phyloP scores from a whole-genome alignment of 2,113 vertebrate species.

The Nanorana parkeri region DNA sequence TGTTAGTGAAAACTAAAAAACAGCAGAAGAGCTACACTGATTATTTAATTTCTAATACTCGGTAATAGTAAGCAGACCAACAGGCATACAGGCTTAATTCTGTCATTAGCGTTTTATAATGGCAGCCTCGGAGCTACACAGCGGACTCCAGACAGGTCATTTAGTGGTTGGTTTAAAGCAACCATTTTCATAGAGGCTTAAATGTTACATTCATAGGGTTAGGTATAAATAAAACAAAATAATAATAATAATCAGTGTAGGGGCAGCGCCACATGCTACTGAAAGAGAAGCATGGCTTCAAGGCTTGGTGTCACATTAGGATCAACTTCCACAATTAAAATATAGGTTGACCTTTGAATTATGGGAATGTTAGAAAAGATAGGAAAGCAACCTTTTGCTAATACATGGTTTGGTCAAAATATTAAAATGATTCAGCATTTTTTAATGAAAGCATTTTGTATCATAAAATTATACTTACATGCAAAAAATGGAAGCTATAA shows the following conservation, averaged over 20 bases:
- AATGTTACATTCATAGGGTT: conserved; percentile 62
- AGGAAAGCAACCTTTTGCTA: too few species aligned
- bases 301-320: neutral
- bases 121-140: conserved; percentile 71
- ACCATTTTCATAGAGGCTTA: conserved; percentile 72
- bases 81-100: conserved; percentile 75
- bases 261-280: neutral
- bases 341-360: conserved; percentile 3
- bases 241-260: conserved; percentile 56
- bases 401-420: too few species aligned
- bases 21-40: too few species aligned
- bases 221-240: neutral
- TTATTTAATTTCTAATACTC: too few species aligned
- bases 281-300: conserved; percentile 13
- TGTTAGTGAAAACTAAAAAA: too few species aligned
- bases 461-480: too few species aligned
- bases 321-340: neutral
- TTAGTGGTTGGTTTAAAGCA: conserved; percentile 82
- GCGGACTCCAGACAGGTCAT: conserved; percentile 78
- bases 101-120: conserved; percentile 77
- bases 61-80: conserved; percentile 63
- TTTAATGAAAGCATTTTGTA: too few species aligned
- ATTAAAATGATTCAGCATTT: too few species aligned
- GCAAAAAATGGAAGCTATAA: too few species aligned
- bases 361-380: too few species aligned